These are phyloP conservation scores for fruit fly (Drosophila melanogaster) DNA, from an alignment of 1,140 invertebrate species.

Conservation along the genomic window DNA sequence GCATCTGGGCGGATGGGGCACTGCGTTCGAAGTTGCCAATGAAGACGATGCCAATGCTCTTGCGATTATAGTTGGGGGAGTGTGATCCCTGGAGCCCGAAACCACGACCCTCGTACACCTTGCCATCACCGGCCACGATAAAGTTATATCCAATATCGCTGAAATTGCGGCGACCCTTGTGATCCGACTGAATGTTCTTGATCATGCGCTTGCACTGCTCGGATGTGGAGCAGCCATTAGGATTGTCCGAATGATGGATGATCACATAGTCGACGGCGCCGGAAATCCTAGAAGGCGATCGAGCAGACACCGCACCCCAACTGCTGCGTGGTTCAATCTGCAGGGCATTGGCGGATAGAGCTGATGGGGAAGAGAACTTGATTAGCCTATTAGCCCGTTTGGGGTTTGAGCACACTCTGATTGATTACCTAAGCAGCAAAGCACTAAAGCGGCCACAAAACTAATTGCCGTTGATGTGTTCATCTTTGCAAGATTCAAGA, in stretches of 20 bases:
- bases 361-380: neutral
- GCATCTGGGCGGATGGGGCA: conserved; percentile 86
- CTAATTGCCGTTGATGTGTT: conserved; percentile 44
- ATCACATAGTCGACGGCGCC: conserved; percentile 89
- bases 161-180: conserved; percentile 87
- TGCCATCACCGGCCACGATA: conserved; percentile 86
- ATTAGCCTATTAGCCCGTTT: conserved; percentile 4
- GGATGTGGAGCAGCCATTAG: conserved; percentile 85
- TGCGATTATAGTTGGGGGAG: conserved; percentile 87
- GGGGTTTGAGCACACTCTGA: conserved; percentile 5
- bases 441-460: conserved; percentile 36
- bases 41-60: conserved; percentile 89
- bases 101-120: conserved; percentile 89
- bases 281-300: conserved; percentile 63
- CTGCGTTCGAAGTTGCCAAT: conserved; percentile 86
- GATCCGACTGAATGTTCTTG: conserved; percentile 86
- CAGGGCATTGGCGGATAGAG: conserved; percentile 42
- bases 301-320: conserved; percentile 71
- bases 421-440: conserved; percentile 63
- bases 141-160: conserved; percentile 90
- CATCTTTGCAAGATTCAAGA: conserved; percentile 35
- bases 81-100: conserved; percentile 89
- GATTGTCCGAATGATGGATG: conserved; percentile 90
- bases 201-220: conserved; percentile 86
- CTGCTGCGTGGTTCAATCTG: conserved; percentile 76